These are phyloP conservation scores for Cyrtodaria siliqua DNA, from an alignment of 2,888 invertebrate genomes.

Conservation along the genomic window DNA sequence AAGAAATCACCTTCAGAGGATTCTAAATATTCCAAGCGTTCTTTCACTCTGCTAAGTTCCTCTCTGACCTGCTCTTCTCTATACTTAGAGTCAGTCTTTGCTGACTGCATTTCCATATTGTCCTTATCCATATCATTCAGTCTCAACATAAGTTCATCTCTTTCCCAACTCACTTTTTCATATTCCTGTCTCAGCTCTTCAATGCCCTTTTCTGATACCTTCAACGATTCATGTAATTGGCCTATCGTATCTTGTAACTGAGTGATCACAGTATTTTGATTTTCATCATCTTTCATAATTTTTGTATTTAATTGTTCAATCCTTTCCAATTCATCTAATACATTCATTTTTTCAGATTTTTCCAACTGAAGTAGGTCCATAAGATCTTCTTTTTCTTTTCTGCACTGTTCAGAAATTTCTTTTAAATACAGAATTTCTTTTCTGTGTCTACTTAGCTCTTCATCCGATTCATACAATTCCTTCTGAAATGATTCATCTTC, in stretches of 20 bases:
- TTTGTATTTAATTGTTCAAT: neutral
- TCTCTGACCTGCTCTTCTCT: slow-evolving; percentile 47
- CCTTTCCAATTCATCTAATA: slow-evolving; percentile 10
- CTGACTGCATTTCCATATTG: slow-evolving; percentile 35
- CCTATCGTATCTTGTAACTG: slow-evolving; percentile 1
- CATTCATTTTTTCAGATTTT: slow-evolving; percentile 15
- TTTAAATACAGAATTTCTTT: slow-evolving; percentile 26
- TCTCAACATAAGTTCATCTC: slow-evolving; percentile 48
- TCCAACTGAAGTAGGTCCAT: slow-evolving; percentile 14
- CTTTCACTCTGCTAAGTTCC: slow-evolving; percentile 48
- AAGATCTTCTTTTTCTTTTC: slow-evolving; percentile 25
- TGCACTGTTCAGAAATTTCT: slow-evolving; percentile 11
- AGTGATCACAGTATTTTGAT: neutral
- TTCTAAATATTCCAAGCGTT: slow-evolving; percentile 55
- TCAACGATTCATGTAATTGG: neutral
- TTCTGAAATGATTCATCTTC: too few species aligned
- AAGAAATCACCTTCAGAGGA: slow-evolving; percentile 53
- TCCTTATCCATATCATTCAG: slow-evolving; percentile 37
- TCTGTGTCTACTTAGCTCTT: slow-evolving; percentile 4
- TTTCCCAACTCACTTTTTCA: slow-evolving; percentile 52
- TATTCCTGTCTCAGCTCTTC: slow-evolving; percentile 26
- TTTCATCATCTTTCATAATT: neutral
- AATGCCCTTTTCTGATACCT: slow-evolving; percentile 5
- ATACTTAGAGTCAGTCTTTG: slow-evolving; percentile 38
- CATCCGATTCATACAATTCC: neutral